Base-by-base conservation (phyloP, 2,113 vertebrate species). In the Natator depressus region DNA sequence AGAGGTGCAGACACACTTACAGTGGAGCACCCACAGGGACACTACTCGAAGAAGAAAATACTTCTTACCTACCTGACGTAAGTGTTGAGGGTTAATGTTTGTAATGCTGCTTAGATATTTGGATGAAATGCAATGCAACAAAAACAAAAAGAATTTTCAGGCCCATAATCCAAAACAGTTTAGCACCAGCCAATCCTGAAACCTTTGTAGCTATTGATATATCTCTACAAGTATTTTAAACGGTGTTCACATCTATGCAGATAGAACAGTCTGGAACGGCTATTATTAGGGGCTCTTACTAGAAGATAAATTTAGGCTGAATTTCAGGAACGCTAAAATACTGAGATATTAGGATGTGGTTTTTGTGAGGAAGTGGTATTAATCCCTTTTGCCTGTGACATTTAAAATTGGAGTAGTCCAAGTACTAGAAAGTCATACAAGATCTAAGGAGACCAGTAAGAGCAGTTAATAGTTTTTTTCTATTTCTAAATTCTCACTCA, bases 21-120 rank as follows among this genome's bases (percentile, higher is more conserved):
- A 72, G n/a, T n/a, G n/a, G 35, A 10, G n/a, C 65, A 72, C 9
- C 35, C 35, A 72, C 4, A 72, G 6, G n/a, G 7, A 14, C 31
- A 72, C 19, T 38, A 72, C 65, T 72, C n/a, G 8, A 72, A 69
- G 62, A 72, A 72, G 65, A 72, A 97, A 97, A 93, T 88, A 96
- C 80, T 93, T 95, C 93, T 95, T 91, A 97, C 65, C 93, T 96
- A 94, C 93, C 84, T 96, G 86, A 81, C 91, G 87, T 92, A 62
- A 1, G n/a, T 47, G 50, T 89, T 69, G 46, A 91, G 85, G 42
- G 82, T 50, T 85, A 80, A 55, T 5, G 69, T 79, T 88, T 93
- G 54, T 82, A 79, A 91, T 89, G 76, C 69, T 85, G 50, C 84
- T 90, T 46, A 83, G 27, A 0, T 65, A 59, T 35, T 42, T 82